phyloP scores from a whole-genome alignment of 1,140 invertebrate genomes.

The Rhyacophila brunnea region DNA sequence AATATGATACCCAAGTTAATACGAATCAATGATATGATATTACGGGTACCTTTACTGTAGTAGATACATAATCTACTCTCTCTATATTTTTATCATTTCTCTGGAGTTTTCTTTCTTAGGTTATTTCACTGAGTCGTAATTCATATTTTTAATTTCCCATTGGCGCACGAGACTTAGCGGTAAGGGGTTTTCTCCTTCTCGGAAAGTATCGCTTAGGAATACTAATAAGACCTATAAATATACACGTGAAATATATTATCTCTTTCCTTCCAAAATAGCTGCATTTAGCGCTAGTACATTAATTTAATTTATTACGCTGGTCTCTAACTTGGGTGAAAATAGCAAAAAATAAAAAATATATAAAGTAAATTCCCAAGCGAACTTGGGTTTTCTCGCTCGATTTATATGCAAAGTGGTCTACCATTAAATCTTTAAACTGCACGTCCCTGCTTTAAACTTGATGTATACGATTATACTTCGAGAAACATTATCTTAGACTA shows the following conservation, averaged over 20 bases:
- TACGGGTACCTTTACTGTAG: too few relatives aligned
- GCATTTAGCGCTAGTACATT: slow-evolving; percentile 22
- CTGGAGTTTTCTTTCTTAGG: too few relatives aligned
- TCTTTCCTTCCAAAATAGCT: slow-evolving; percentile 15
- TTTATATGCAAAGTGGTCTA: slow-evolving; percentile 23
- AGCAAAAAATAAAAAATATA: not conserved
- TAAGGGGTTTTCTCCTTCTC: too few relatives aligned
- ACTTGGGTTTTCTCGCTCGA: slow-evolving; percentile 1
- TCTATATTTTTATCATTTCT: too few relatives aligned
- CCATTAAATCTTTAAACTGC: slow-evolving; percentile 6
- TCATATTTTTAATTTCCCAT: slow-evolving; percentile 21
- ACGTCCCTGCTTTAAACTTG: not conserved
- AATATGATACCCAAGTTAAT: too few relatives aligned
- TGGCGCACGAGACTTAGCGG: slow-evolving; percentile 3
- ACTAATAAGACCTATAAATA: slow-evolving; percentile 22
- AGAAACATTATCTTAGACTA: too few relatives aligned
- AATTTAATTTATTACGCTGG: slow-evolving; percentile 25
- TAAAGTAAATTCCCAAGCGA: not conserved
- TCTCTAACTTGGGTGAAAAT: not conserved
- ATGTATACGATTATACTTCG: too few relatives aligned
- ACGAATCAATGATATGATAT: too few relatives aligned
- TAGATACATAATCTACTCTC: too few relatives aligned
- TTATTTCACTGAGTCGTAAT: too few relatives aligned
- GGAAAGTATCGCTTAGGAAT: slow-evolving; percentile 6
- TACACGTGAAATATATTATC: slow-evolving; percentile 12